Base-by-base conservation (phyloP, 2,888 invertebrate species). In the Lepas anatifera region DNA sequence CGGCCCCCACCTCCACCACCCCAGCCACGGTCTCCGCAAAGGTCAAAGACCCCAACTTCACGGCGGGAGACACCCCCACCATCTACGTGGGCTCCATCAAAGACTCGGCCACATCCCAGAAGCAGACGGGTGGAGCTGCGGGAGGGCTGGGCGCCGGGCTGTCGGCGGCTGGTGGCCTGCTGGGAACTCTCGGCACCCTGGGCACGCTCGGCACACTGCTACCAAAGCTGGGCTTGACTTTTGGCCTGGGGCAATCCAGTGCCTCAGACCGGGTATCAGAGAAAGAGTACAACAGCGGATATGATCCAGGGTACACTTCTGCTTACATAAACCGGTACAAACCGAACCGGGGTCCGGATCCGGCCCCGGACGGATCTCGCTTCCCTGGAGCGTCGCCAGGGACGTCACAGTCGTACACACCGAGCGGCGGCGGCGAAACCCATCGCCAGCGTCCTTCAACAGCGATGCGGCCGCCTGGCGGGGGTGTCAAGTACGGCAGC, bases 31-130 rank as follows among this genome's bases (percentile, higher is more conserved):
- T 68, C 18, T 39, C 70, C 6, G 41, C 63, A 50, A 70, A 48
- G 22, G 48, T 46, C 22, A 35, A 43, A n/a, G 35, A 67, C 41
- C 27, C 50, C 10, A 25, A 84, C 76, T 82, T 81, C 73, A 81
- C 81, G 74, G 78, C 81, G 72, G 86, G 85, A 27, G 85, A 85
- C 74, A 83, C 86, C 0, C 86, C 87, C 0, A 87, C 85, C 32
- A 77, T 84, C 10, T 86, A 85, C 72, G 84, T 86, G 7, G 84
- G 78, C 32, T 76, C 76, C 25, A 74, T 76, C 4, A 70, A 67
- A 58, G 35, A 27, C 13, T 6, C 37, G n/a, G 13, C 18, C 64
- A 8, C n/a, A 27, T n/a, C 16, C 4, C 39, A 39, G 41, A 66
- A 66, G 39, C 66, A 66, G 66, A 39, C 66, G 7, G 41, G 27